These are phyloP conservation scores for Anas capensis DNA, from an alignment of 2,797 vertebrate genomes.

Conservation along the genomic window DNA sequence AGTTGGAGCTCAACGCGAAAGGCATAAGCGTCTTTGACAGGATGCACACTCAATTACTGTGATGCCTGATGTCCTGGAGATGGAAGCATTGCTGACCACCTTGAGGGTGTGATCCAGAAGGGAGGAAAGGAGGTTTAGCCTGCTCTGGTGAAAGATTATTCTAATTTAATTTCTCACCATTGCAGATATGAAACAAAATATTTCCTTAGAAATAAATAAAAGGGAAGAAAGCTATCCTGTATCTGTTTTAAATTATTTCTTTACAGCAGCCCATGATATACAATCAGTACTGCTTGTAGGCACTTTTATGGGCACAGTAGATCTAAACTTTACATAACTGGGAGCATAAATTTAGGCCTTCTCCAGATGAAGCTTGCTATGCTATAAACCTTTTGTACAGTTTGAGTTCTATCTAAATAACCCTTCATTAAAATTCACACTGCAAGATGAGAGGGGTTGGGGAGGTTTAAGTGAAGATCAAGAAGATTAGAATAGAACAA, in stretches of 20 bases:
- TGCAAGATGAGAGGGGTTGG: slow-evolving; percentile 2
- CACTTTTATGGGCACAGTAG: slow-evolving; percentile 51
- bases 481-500: slow-evolving; percentile 6
- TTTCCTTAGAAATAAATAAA: slow-evolving; percentile 26
- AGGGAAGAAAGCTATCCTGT: not conserved
- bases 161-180: slow-evolving; percentile 9
- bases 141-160: not conserved
- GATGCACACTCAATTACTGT: not conserved
- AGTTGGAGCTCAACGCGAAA: not conserved
- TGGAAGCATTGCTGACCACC: not conserved
- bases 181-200: not conserved
- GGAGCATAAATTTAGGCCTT: slow-evolving; percentile 68
- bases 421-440: slow-evolving; percentile 60
- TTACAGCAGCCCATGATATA: slow-evolving; percentile 44
- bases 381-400: slow-evolving; percentile 64
- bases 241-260: slow-evolving; percentile 47
- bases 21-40: not conserved
- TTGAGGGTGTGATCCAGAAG: not conserved
- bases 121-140: not conserved
- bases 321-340: slow-evolving; percentile 70
- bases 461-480: slow-evolving; percentile 44
- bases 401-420: slow-evolving; percentile 58
- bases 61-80: not conserved
- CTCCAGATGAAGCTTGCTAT: slow-evolving; percentile 38
- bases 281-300: slow-evolving; percentile 43